Conservation (phyloP, 2,797 vertebrate species). For the Pelobates cultripes region DNA sequence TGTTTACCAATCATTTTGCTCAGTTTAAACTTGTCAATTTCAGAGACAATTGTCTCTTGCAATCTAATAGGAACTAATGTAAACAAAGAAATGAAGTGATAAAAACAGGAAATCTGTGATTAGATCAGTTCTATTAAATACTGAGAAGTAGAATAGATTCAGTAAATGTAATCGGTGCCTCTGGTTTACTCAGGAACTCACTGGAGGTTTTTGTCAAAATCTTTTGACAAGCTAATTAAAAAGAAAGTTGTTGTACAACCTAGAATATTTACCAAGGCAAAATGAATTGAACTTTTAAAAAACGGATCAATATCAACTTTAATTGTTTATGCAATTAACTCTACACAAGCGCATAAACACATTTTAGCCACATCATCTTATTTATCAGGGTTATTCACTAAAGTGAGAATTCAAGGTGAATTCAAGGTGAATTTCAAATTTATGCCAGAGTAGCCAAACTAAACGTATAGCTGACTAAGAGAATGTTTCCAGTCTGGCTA, state of each 20-base stretch:
- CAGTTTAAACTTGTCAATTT: neutral
- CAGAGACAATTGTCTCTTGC: constrained; percentile 6
- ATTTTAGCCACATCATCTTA: too few relatives aligned
- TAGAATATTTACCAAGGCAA: constrained; percentile 70
- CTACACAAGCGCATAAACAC: neutral
- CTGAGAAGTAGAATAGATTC: constrained; percentile 28
- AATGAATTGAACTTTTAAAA: constrained; percentile 65
- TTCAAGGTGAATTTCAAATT: too few relatives aligned
- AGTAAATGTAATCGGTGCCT: constrained; percentile 20
- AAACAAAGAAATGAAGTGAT: constrained; percentile 34
- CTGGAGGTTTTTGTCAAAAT: constrained; percentile 60
- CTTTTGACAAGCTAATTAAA: constrained; percentile 75
- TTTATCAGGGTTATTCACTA: too few relatives aligned
- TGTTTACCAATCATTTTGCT: neutral
- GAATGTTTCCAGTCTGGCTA: too few relatives aligned
- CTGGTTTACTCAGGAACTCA: constrained; percentile 27
- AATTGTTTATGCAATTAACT: neutral
- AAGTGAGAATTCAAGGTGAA: too few relatives aligned
- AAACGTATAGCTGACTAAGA: too few relatives aligned
- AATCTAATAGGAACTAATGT: constrained; percentile 23
- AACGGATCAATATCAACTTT: neutral
- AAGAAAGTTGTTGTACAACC: constrained; percentile 61
- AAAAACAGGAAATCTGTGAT: constrained; percentile 34
- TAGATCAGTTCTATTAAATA: constrained; percentile 36
- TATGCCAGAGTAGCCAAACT: too few relatives aligned